Evolutionary conservation across 2,113 vertebrate species (phyloP).

Genomic region (Platichthys flesus): DNA sequence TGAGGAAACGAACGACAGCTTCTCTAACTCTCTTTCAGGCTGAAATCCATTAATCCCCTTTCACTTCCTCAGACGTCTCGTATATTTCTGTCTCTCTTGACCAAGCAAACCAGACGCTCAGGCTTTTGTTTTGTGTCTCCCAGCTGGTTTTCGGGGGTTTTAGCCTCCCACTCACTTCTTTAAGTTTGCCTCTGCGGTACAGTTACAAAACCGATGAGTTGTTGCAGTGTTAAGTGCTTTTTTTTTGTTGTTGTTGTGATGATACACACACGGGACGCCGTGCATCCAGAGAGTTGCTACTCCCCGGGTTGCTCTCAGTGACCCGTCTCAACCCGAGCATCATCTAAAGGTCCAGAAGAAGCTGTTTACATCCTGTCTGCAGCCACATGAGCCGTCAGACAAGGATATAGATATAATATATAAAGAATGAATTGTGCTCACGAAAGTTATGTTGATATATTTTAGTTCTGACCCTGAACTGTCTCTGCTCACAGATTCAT

Average conservation of each 20-base stretch:
- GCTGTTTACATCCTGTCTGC: conserved; percentile 1
- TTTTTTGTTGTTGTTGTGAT: too few species aligned
- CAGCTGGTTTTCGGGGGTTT: conserved; percentile 31
- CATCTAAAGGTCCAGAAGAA: not conserved
- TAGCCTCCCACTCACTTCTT: not conserved
- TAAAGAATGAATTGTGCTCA: too few species aligned
- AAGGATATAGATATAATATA: not conserved
- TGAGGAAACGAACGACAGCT: conserved; percentile 36
- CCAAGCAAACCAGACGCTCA: conserved; percentile 32
- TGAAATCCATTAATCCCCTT: conserved; percentile 48
- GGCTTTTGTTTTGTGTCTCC: conserved; percentile 4
- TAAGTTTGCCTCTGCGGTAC: not conserved
- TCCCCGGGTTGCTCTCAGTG: too few species aligned
- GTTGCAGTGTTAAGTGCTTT: not conserved
- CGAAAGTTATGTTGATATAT: too few species aligned
- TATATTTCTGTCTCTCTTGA: conserved; percentile 44
- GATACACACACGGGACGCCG: too few species aligned
- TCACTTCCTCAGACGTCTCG: conserved; percentile 16
- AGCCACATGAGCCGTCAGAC: conserved; percentile 28
- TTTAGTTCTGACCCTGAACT: too few species aligned
- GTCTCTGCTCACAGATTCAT: too few species aligned
- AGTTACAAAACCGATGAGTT: not conserved
- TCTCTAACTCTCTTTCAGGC: conserved; percentile 29
- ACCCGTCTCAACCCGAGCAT: not conserved
- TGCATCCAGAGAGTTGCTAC: too few species aligned